Evolutionary conservation across 2,797 vertebrate genomes (phyloP).

Genomic region (Pantherophis vulpinus): DNA sequence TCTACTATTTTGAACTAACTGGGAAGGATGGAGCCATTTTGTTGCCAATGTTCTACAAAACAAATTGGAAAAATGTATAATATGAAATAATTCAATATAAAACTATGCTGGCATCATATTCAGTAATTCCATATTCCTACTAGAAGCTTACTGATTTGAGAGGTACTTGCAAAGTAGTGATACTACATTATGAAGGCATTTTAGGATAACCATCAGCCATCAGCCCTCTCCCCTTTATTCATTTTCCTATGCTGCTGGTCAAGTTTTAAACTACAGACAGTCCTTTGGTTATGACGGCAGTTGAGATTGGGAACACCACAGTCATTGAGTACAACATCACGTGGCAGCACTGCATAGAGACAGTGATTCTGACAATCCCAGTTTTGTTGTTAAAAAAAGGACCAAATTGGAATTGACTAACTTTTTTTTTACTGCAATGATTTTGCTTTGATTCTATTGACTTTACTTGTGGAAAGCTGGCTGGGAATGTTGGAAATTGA

Average conservation of each 20-base stretch:
- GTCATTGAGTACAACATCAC: background rate
- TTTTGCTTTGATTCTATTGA: background rate
- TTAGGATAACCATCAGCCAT: background rate
- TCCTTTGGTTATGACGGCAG: background rate
- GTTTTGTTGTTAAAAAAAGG: background rate
- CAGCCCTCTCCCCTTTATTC: background rate
- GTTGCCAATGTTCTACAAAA: constrained; percentile 43
- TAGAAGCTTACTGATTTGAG: background rate
- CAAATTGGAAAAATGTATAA: constrained; percentile 48
- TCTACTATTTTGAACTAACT: constrained; percentile 35
- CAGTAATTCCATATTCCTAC: background rate
- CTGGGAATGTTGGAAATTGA: background rate
- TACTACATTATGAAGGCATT: background rate
- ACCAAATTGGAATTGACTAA: background rate
- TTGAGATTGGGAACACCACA: background rate
- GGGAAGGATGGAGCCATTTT: background rate
- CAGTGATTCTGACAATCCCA: background rate
- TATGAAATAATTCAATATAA: constrained; percentile 42
- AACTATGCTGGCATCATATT: constrained; percentile 3
- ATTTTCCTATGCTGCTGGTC: background rate
- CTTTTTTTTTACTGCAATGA: background rate
- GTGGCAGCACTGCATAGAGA: background rate
- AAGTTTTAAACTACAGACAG: background rate
- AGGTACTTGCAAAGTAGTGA: background rate
- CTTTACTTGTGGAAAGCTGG: background rate